These are phyloP conservation scores for Hemiscyllium ocellatum DNA, from an alignment of 2,113 vertebrate species.

Conservation along the genomic window DNA sequence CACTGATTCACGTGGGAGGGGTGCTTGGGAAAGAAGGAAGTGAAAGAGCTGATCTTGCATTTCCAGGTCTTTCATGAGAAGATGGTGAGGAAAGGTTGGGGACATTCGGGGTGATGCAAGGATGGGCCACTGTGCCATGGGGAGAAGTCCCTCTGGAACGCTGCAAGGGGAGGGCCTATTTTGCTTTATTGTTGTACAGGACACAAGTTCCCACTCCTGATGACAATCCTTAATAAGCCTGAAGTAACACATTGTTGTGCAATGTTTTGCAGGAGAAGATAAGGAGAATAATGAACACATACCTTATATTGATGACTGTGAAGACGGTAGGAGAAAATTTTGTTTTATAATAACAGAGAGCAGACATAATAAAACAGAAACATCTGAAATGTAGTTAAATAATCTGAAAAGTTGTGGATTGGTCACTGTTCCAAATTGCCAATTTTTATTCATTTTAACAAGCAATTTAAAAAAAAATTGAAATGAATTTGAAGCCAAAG, in stretches of 20 bases:
- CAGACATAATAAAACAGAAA: background rate
- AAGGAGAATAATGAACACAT: constrained; percentile 21
- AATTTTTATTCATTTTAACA: too few species aligned
- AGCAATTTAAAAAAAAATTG: background rate
- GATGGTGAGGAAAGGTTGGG: background rate
- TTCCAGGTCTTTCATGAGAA: background rate
- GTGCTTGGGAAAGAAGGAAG: background rate
- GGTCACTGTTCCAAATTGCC: too few species aligned
- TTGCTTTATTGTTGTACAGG: background rate
- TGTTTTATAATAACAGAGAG: background rate
- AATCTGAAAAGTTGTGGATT: background rate
- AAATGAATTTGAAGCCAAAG: background rate
- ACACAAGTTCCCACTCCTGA: too few species aligned
- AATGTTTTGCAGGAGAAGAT: constrained; percentile 33
- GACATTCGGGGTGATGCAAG: background rate
- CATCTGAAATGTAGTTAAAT: background rate
- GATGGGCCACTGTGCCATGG: background rate
- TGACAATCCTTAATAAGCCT: background rate
- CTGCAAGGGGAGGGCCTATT: background rate
- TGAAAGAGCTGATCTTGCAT: background rate
- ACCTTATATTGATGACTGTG: constrained; percentile 33
- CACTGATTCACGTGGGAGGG: background rate
- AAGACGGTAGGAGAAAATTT: background rate
- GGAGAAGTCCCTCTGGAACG: background rate
- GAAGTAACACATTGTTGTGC: background rate